Evolutionary conservation across 1,140 invertebrate genomes (phyloP), one percentile per base, ranked within the genome.

Genomic region (Venturia canescens): DNA sequence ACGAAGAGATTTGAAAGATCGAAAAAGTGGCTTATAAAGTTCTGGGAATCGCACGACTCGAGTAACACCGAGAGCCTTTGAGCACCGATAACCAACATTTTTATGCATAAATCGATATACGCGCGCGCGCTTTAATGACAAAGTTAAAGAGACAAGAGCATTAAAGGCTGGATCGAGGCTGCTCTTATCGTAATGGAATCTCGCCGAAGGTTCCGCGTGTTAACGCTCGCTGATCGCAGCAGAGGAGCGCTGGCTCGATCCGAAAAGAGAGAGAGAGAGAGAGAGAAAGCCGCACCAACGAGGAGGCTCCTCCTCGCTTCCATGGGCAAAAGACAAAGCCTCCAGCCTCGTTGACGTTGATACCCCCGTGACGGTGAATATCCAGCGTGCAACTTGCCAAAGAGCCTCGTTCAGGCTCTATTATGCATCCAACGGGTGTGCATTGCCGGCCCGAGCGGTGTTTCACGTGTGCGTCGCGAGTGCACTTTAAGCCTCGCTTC

Each of bases 151-250:
- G 48, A 53, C 57, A 21, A 63, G n/a, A 26, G 23, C 23, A 63
- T 63, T 63, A 63, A 63, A 26, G n/a, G 60, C 27, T 63, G 60
- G 27, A 18, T 53, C n/a, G 18, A 18, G n/a, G n/a, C n/a, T n/a
- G 60, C 60, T 63, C 76, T 81, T 81, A 81, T 81, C 80, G 60
- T 81, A 81, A 81, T 81, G 53, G 76, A 81, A 81, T 81, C 80
- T 72, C 29, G 50, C 50, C 60, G 16, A 57, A 78, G 78, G 69
- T 27, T 53, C 44, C 21, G 50, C n/a, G 50, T 53, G 50, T 53
- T 53, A 53, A 53, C 50, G 34, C 53, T 34, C 57, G 34, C 53
- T 60, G 53, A 63, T 77, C 53, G 27, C 29, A 29, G 38, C 38
- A 77, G 16, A 77, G 23, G n/a, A n/a, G n/a, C n/a, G n/a, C n/a